Evolutionary conservation across 2,113 vertebrate species (phyloP), one percentile per base, ranked within the genome.

Genomic region (Perca fluviatilis): DNA sequence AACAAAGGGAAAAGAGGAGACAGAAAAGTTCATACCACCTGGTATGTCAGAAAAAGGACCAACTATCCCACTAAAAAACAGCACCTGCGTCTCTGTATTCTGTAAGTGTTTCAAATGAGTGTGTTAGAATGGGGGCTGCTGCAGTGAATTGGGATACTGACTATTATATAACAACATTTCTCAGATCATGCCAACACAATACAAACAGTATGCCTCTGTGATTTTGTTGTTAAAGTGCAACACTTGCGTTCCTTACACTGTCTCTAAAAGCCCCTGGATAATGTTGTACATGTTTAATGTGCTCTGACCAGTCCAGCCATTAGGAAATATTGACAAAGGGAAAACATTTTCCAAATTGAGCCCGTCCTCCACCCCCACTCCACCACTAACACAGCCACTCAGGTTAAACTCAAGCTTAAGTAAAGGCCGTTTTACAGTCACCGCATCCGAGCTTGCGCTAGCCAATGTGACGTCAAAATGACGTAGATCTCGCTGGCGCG

Each of bases 21-120:
- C 23, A 13, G 54, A 56, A 19, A n/a, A 50, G 25, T 30, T 46
- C 51, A 77, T 58, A 30, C 69, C 61, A 64, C 64, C 83, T 84
- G 65, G 18, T 64, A n/a, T 79, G 75, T 66, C 50, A 43, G 53
- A 63, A 72, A 74, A 51, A 14, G 3, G 61, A 51, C 1, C 54
- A 54, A 56, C 83, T 61, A 62, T 77, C 7, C 8, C 47, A n/a
- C 68, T 74, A 30, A 56, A 57, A 76, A 77, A 63, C 43, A 27
- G 6, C 82, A 85, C 63, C 85, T 85, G 73, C 5, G 56, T 63
- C 60, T 61, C 50, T 71, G 21, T 23, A 40, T 62, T 80, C 36
- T 71, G 72, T 27, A 27, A 27, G 27, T 71, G 77, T 73, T 30
- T 46, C 3, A 67, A 80, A 83, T 69, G 43, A 64, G 53, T n/a